Evolutionary conservation across 2,113 vertebrate genomes (phyloP), one percentile per base, ranked within the genome.

Genomic region (Tenebrosternarchus preto): DNA sequence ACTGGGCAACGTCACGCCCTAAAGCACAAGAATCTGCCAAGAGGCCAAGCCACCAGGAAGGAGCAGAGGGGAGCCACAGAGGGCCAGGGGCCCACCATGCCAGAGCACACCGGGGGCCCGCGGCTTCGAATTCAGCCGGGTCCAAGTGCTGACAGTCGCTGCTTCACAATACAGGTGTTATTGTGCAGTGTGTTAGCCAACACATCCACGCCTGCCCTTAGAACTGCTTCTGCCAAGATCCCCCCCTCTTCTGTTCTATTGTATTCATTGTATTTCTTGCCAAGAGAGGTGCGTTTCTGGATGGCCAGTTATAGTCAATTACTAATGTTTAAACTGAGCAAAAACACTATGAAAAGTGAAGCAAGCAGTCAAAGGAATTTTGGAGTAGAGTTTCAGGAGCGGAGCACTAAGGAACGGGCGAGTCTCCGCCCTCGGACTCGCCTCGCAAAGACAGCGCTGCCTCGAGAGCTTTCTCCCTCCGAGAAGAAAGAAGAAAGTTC

Each of bases 1-100:
- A 63, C 73, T 67, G 70, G 78, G 75, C 80, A 85, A 77, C 61
- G 72, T 83, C 78, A 85, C 56, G 68, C 76, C 75, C 55, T 80
- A 76, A 39, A 67, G 67, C 60, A 78, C 63, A 77, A 8, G 81
- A 74, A 79, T 84, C 59, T 73, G 84, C 68, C 80, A 78, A 43
- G 56, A 73, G 77, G 77, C 19, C 74, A 31, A 84, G 76, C 83
- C 73, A 78, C 83, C 77, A 69, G 77, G 39, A 78, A 81, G 15
- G 22, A 61, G 11, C 72, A 53, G 6, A 53, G 73, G 73, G 63
- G 71, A 72, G 80, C 55, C 36, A 46, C 25, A 33, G 29, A 57
- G 31, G 17, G 78, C 24, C 46, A 0, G 67, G 25, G 50, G 53
- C 19, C 39, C 24, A 46, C 0, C 0, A 19, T 11, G 67, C 15